Evolutionary conservation across 2,797 vertebrate species (phyloP).

Genomic region (Gobionotothen gibberifrons): DNA sequence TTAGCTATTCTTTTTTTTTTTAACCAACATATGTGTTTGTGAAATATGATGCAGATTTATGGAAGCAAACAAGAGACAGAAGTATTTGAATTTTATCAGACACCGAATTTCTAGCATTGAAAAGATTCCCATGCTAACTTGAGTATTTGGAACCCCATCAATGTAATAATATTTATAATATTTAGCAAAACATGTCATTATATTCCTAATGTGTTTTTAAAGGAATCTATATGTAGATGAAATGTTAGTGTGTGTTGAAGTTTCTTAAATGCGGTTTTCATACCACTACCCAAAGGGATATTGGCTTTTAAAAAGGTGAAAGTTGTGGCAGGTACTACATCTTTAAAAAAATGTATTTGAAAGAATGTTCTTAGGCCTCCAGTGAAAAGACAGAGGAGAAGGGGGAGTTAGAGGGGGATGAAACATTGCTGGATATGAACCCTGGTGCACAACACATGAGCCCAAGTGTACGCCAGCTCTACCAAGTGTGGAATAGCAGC

Average conservation of each 20-base stretch:
- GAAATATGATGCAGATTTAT: neutral
- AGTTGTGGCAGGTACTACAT: neutral
- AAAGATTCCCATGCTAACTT: neutral
- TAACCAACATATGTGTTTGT: too few relatives aligned
- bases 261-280: neutral
- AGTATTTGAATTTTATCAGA: too few relatives aligned
- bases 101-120: too few relatives aligned
- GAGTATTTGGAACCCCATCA: neutral
- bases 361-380: too few relatives aligned
- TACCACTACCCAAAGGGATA: neutral
- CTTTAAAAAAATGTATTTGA: too few relatives aligned
- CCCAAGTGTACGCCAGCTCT: too few relatives aligned
- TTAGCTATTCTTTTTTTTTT: neutral
- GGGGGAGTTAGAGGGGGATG: too few relatives aligned
- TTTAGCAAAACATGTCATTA: neutral
- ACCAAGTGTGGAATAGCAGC: too few relatives aligned
- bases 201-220: neutral
- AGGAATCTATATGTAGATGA: neutral
- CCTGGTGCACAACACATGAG: too few relatives aligned
- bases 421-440: too few relatives aligned
- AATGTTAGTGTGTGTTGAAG: neutral
- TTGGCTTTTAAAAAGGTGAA: neutral
- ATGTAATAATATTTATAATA: neutral
- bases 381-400: too few relatives aligned
- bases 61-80: too few relatives aligned